Evolutionary conservation across 2,113 vertebrate genomes (phyloP).

Genomic region (Oncorhynchus keta): DNA sequence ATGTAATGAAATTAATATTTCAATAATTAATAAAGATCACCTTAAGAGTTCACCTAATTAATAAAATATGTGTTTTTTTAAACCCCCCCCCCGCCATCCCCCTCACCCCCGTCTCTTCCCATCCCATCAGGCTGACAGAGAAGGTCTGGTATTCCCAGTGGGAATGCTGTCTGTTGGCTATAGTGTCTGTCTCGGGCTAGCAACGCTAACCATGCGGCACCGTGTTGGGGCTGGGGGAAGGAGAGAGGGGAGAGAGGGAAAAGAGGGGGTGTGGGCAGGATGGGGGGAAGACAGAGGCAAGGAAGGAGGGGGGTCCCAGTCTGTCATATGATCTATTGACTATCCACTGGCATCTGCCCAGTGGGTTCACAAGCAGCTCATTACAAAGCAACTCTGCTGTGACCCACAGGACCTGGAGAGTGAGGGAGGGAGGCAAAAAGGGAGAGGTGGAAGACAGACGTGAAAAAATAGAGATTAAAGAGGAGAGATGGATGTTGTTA

Average conservation of each 20-base stretch:
- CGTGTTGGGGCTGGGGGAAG: background rate
- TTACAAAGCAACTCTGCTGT: conserved; percentile 44
- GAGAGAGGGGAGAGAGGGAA: background rate
- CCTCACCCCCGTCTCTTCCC: conserved; percentile 5
- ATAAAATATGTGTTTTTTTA: conserved; percentile 55
- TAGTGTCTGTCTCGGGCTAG: conserved; percentile 34
- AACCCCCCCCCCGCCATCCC: background rate
- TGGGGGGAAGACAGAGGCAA: background rate
- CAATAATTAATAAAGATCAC: conserved; percentile 60
- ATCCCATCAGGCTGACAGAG: background rate
- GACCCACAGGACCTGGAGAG: conserved; percentile 1
- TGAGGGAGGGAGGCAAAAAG: background rate
- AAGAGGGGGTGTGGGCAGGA: background rate
- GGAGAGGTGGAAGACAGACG: conserved; percentile 23
- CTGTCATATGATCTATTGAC: conserved; percentile 67
- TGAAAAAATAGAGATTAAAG: background rate
- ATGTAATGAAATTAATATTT: conserved; percentile 46
- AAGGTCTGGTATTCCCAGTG: conserved; percentile 37
- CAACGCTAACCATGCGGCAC: conserved; percentile 38
- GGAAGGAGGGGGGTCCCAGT: background rate
- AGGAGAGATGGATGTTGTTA: conserved; percentile 6
- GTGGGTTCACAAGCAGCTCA: conserved; percentile 52
- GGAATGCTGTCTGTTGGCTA: conserved; percentile 34
- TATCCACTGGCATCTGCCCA: conserved; percentile 56
- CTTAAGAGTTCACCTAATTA: conserved; percentile 47